Base-by-base conservation (phyloP, 1,140 invertebrate species). In the Zaprionus camerounensis region DNA sequence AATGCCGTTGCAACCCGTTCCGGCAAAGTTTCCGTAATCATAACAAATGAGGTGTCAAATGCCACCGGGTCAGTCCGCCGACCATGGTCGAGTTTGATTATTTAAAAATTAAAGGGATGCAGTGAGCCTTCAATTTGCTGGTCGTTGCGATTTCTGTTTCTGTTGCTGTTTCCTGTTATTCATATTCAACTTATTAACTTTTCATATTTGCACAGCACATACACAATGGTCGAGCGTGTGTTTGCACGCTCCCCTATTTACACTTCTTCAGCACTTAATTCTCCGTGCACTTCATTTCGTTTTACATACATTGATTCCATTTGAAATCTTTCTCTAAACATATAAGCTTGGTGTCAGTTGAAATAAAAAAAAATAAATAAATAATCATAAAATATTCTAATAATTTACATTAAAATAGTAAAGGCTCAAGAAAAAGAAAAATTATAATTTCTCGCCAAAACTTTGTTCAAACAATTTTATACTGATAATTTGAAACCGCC, bases 11-110 rank as follows among this genome's bases (percentile, higher is more conserved):
- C 17, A n/a, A 15, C n/a, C 44, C 61, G 7, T 51, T 51, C 15
- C 28, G 26, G 15, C 46, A 24, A 55, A 55, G 63, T 58, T 26
- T 12, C 66, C 76, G 68, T 84, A 87, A 84, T 88, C 77, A 75
- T 78, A 78, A 87, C 77, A 88, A 88, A 88, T 87, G 74, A 66
- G 88, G 78, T 88, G 75, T 65, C 79, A 71, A 86, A 80, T 70
- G 59, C n/a, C 41, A 46, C 41, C 41, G 41, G 41, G 64, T 76
- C 55, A 31, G 13, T 46, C 55, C 55, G 31, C 17, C 15, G 38
- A 5, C 38, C 41, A 46, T 46, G 55, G 11, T 34, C 34, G 24
- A 38, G 22, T 49, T 46, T 67, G 56, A 67, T 67, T 66, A 31
- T 67, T 44, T n/a, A 20, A 11, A 13, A 15, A 41, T 41, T 4